Percentiles rank a stretch among this genome's conserved stretches.
phyloP scores from a whole-genome alignment of 2,113 vertebrate genomes.

The Sceloporus undulatus region DNA sequence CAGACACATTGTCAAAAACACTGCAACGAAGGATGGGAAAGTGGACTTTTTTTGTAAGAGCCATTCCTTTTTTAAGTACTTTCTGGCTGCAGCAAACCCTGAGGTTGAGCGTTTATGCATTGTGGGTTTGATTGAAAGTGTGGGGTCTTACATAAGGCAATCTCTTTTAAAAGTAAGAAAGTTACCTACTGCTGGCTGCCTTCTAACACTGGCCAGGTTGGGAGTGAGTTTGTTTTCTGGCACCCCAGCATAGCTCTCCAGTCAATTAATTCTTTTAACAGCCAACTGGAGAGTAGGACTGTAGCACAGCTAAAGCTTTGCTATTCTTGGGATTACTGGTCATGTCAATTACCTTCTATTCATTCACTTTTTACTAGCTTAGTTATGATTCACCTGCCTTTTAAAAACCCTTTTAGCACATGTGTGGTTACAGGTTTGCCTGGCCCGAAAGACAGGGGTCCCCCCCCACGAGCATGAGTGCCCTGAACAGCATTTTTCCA shows the following conservation, averaged over 20 bases:
- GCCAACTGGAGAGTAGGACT: constrained; percentile 47
- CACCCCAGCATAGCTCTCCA: constrained; percentile 56
- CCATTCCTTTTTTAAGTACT: constrained; percentile 1
- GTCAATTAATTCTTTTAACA: constrained; percentile 75
- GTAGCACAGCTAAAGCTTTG: constrained; percentile 30
- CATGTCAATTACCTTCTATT: constrained; percentile 60
- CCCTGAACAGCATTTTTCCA: background rate
- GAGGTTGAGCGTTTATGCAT: constrained; percentile 28
- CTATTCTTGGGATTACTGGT: constrained; percentile 54
- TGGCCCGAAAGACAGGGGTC: background rate
- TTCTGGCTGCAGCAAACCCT: too few relatives aligned
- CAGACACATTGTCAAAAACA: background rate
- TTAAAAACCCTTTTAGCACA: constrained; percentile 35
- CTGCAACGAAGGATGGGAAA: background rate
- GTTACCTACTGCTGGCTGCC: constrained; percentile 46
- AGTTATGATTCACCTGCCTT: constrained; percentile 48
- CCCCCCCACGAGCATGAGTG: background rate
- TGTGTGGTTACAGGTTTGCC: constrained; percentile 23
- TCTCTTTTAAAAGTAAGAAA: constrained; percentile 65
- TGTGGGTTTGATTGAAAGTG: constrained; percentile 20
- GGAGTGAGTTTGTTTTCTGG: constrained; percentile 72
- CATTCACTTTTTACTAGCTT: constrained; percentile 44
- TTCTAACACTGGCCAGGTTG: constrained; percentile 54
- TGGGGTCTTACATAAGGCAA: constrained; percentile 44
- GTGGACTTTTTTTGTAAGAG: background rate